A percentile compares a stretch with the other conserved stretches of the same genome.
phyloP scores from a whole-genome alignment of 2,888 invertebrate species.

The Caenorhabditis sulstoni region DNA sequence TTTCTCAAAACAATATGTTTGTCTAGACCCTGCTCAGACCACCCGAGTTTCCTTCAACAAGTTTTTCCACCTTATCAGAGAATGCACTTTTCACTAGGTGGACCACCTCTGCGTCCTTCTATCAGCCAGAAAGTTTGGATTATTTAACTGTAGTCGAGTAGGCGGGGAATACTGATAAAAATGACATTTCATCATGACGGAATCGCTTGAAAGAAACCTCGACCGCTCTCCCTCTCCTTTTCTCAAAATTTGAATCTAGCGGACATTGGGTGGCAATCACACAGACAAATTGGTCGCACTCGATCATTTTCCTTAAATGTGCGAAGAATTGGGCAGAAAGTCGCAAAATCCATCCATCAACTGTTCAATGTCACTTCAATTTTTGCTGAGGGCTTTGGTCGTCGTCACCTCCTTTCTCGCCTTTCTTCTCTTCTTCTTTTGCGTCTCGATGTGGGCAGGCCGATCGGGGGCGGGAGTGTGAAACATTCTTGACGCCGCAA shows the following conservation, averaged over 20 bases:
- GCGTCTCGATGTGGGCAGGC: slow-evolving; percentile 20
- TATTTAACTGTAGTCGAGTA: slow-evolving; percentile 40
- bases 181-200: neutral
- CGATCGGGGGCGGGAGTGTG: slow-evolving; percentile 15
- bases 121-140: slow-evolving; percentile 33
- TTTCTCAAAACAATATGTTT: slow-evolving; percentile 1
- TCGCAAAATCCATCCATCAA: slow-evolving; percentile 44
- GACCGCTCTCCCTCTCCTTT: too few species aligned
- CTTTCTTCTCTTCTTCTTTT: neutral
- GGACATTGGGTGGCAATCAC: neutral
- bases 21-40: neutral
- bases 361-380: slow-evolving; percentile 44
- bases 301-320: slow-evolving; percentile 6
- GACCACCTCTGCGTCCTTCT: slow-evolving; percentile 43
- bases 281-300: slow-evolving; percentile 3
- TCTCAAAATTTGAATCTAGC: too few species aligned
- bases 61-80: slow-evolving; percentile 41
- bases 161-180: slow-evolving; percentile 35
- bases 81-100: slow-evolving; percentile 36
- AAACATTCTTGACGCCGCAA: slow-evolving; percentile 2
- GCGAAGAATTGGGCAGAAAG: slow-evolving; percentile 4
- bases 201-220: neutral
- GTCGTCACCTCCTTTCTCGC: slow-evolving; percentile 21
- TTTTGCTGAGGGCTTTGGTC: slow-evolving; percentile 48
- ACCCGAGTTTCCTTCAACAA: neutral